Evolutionary conservation across 2,888 invertebrate genomes (phyloP), one percentile per base, ranked within the genome.

Genomic region (Camptogramma bilineatum): DNA sequence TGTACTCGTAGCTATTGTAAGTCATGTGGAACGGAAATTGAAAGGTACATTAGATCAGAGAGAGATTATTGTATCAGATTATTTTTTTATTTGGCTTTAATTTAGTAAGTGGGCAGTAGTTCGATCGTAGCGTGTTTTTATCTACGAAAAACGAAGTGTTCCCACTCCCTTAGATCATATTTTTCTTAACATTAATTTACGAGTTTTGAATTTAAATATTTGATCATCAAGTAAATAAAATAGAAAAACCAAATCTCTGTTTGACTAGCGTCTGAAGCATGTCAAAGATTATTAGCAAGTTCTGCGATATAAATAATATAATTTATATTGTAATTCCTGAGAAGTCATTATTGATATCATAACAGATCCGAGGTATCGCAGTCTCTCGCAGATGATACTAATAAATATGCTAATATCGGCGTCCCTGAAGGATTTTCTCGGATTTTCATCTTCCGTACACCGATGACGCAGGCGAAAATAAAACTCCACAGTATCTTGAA

Each of bases 341-440:
- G 21, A 57, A 81, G 56, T 56, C 44, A 86, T 87, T 88, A 90
- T 86, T 85, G 86, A 87, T 86, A 86, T 85, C 84, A 88, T 84
- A 86, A 81, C 84, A 83, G 81, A 84, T 83, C 83, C 79, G 71
- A 74, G 74, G 75, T 71, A 71, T 76, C 79, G 75, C 72, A 77
- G 81, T 77, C 82, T 80, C 75, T 79, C 73, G 79, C 21, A 48
- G 86, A 83, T 87, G 86, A 87, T 87, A 83, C 86, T 86, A 87
- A 88, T 87, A 87, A 87, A 87, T 87, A 87, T 88, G 91, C 87
- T 90, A 90, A 91, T 90, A 82, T 81, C 74, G 79, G 77, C 85
- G 83, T 87, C 88, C 88, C 87, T 83, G 80, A 86, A 85, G 87
- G 88, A 89, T 89, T 88, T 89, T 80, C 86, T 81, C 81, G 85